A percentile compares a stretch with the other conserved stretches of the same genome.
These are phyloP conservation scores for Drosophila dives DNA, from an alignment of 2,888 invertebrate genomes.

Conservation along the genomic window DNA sequence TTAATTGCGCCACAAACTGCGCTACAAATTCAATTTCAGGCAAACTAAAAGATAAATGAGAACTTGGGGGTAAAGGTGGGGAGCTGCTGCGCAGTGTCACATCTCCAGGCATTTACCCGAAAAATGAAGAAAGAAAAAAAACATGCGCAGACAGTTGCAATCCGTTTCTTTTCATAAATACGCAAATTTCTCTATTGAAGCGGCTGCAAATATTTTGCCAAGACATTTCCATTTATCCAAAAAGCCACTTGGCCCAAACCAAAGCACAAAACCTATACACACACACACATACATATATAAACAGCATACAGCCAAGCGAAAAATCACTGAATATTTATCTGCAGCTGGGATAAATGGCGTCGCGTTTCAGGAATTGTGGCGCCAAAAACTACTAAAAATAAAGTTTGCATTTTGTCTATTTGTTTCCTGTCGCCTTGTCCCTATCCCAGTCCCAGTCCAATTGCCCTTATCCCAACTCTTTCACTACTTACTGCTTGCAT, in stretches of 20 bases:
- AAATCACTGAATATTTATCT: constrained; percentile 31
- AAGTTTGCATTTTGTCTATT: constrained; percentile 78
- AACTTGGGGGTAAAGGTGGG: no score
- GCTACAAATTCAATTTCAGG: constrained; percentile 61
- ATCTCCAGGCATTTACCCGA: background rate
- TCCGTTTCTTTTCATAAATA: constrained; percentile 59
- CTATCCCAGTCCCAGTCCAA: constrained; percentile 31
- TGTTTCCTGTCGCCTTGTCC: constrained; percentile 74
- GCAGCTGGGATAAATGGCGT: constrained; percentile 39
- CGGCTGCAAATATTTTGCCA: constrained; percentile 66
- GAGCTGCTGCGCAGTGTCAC: background rate
- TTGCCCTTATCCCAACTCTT: background rate
- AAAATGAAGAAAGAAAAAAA: constrained; percentile 11
- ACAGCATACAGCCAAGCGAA: constrained; percentile 24
- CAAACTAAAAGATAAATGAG: background rate
- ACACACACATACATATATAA: constrained; percentile 7
- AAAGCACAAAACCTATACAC: constrained; percentile 13
- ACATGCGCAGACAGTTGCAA: constrained; percentile 29
- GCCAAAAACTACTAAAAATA: constrained; percentile 81
- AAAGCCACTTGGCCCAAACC: constrained; percentile 11
- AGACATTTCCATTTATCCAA: constrained; percentile 61
- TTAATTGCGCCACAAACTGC: constrained; percentile 71
- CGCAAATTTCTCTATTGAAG: constrained; percentile 61
- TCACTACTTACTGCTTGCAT: background rate
- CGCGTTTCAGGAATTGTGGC: constrained; percentile 65